A percentile compares a stretch with the other conserved stretches of the same genome.
Conservation (phyloP, 2,888 invertebrate species). For the Macaria liturata region DNA sequence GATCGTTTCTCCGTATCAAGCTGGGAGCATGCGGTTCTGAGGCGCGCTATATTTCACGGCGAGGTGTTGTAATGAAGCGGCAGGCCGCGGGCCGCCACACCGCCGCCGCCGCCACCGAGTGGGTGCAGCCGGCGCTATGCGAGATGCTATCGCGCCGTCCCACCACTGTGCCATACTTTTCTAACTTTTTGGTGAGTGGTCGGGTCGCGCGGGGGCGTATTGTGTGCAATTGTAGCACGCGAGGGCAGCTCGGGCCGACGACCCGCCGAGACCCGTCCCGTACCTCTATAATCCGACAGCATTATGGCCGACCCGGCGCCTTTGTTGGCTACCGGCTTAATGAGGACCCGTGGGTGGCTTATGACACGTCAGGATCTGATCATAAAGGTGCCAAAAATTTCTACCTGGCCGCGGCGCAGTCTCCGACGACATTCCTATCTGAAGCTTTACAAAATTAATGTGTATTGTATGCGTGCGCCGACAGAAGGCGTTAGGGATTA, state of each 20-base stretch:
- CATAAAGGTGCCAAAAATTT: constrained; percentile 80
- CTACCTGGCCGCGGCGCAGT: constrained; percentile 68
- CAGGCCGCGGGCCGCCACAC: constrained; percentile 52
- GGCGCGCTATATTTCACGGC: constrained; percentile 72
- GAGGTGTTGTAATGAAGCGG: constrained; percentile 71
- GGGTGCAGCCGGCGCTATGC: constrained; percentile 43
- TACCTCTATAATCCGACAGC: constrained; percentile 71
- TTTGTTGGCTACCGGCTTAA: constrained; percentile 80
- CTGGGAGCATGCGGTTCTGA: constrained; percentile 61
- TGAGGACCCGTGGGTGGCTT: constrained; percentile 80
- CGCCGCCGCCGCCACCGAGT: constrained; percentile 54
- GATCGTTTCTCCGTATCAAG: constrained; percentile 71
- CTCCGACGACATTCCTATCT: constrained; percentile 75
- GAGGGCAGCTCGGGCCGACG: constrained; percentile 76
- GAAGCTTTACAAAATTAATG: constrained; percentile 76
- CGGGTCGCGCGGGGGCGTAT: constrained; percentile 73
- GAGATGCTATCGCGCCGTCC: constrained; percentile 61
- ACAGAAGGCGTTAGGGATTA: constrained; percentile 55
- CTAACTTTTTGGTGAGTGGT: constrained; percentile 74
- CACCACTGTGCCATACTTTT: constrained; percentile 68
- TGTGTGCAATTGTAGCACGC: constrained; percentile 78
- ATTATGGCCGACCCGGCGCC: constrained; percentile 74
- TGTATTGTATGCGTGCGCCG: constrained; percentile 65
- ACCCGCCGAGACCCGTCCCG: constrained; percentile 58
- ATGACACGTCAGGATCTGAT: constrained; percentile 80